phyloP scores from a whole-genome alignment of 2,113 vertebrate species.

The Tragelaphus scriptus region DNA sequence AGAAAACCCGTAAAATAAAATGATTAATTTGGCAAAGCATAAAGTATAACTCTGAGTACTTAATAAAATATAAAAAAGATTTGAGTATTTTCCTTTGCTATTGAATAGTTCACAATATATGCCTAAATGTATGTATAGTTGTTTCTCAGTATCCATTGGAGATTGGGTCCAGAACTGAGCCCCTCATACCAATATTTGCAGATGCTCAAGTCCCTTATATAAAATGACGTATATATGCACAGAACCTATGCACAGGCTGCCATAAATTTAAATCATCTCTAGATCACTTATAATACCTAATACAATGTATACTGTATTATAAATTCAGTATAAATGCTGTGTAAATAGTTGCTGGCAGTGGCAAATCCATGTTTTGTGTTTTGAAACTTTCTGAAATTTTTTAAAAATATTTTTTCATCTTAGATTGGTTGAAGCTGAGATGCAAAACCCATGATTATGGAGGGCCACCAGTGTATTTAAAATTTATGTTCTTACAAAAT shows the following conservation, averaged over 20 bases:
- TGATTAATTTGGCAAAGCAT: background rate
- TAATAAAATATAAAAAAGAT: background rate
- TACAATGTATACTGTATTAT: background rate
- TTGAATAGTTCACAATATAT: background rate
- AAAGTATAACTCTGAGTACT: background rate
- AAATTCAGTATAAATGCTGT: background rate
- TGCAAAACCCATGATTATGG: background rate
- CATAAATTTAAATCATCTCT: background rate
- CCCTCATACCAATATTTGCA: background rate
- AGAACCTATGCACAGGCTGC: background rate
- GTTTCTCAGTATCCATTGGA: background rate
- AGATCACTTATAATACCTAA: background rate
- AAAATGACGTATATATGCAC: background rate
- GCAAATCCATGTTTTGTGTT: background rate
- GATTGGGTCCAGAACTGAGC: background rate
- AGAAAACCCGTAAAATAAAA: background rate
- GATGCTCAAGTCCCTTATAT: background rate
- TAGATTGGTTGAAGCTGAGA: background rate
- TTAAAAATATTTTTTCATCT: background rate
- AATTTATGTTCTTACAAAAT: background rate
- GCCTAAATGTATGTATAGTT: background rate
- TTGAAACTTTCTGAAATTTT: background rate
- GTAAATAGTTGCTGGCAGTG: background rate
- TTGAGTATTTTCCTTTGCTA: background rate
- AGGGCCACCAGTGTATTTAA: background rate